Evolutionary conservation across 1,140 invertebrate genomes (phyloP).

Genomic region (Pinna nobilis): DNA sequence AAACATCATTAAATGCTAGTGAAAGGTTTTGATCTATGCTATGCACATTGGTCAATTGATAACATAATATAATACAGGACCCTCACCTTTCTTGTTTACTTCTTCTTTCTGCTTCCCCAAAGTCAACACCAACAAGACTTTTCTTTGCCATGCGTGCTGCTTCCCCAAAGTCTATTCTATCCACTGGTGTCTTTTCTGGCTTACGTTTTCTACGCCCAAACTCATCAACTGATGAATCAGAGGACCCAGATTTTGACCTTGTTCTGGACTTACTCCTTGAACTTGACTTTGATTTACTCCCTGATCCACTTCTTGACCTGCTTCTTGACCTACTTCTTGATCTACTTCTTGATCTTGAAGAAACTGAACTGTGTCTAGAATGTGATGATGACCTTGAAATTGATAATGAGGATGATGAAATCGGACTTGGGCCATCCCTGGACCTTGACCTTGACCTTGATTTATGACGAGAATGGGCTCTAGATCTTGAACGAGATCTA

Average conservation of each 20-base stretch:
- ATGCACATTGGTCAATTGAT: background rate
- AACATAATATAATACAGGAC: background rate
- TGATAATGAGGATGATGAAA: slow-evolving; percentile 6
- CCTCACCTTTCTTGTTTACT: slow-evolving; percentile 11
- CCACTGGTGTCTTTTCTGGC: slow-evolving; percentile 29
- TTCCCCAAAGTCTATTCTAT: slow-evolving; percentile 43
- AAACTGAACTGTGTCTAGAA: slow-evolving; percentile 35
- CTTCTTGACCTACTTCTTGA: slow-evolving; percentile 36
- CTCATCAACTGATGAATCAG: slow-evolving; percentile 40
- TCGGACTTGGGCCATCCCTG: background rate
- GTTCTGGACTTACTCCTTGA: slow-evolving; percentile 18
- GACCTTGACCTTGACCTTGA: background rate
- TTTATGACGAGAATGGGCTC: background rate
- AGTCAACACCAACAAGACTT: slow-evolving; percentile 37
- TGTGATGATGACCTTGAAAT: slow-evolving; percentile 15
- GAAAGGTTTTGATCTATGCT: no score
- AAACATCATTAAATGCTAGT: background rate
- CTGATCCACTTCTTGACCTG: slow-evolving; percentile 25
- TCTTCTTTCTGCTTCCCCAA: slow-evolving; percentile 43
- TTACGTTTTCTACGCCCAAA: slow-evolving; percentile 44
- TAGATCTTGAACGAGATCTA: background rate
- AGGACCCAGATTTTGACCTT: slow-evolving; percentile 33
- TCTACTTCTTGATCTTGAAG: slow-evolving; percentile 31
- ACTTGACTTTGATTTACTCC: slow-evolving; percentile 9
- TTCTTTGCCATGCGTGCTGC: slow-evolving; percentile 40